Percentiles rank a stretch among this genome's conserved stretches.
Conservation (phyloP, 2,797 vertebrate species). For the Catamblyrhynchus diadema region DNA sequence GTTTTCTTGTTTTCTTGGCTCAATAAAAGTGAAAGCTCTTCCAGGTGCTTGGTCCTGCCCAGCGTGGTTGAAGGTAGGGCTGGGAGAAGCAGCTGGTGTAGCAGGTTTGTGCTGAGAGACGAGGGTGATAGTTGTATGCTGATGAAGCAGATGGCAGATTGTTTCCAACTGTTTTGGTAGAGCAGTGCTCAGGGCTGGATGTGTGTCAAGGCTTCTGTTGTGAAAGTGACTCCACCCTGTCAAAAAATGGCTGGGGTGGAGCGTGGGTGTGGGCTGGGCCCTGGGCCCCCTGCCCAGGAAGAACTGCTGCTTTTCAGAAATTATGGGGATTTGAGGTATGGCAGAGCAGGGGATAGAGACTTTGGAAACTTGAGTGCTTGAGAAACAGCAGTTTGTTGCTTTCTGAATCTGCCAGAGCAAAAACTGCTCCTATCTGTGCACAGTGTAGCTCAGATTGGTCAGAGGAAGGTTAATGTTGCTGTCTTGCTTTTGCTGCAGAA, state of each 20-base stretch:
- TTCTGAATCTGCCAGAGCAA: not conserved
- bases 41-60: not conserved
- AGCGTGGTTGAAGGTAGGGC: not conserved
- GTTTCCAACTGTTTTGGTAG: not conserved
- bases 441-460: not conserved
- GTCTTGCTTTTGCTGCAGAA: not conserved
- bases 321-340: not conserved
- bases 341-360: not conserved
- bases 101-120: conserved; percentile 5
- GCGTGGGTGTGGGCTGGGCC: not conserved
- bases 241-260: conserved; percentile 51
- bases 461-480: not conserved
- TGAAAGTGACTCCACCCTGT: conserved; percentile 56
- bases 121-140: not conserved
- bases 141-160: conserved; percentile 34
- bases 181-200: not conserved
- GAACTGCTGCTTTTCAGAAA: conserved; percentile 46
- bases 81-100: not conserved
- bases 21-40: not conserved
- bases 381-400: not conserved
- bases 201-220: conserved; percentile 21
- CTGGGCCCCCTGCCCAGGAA: not conserved
- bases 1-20: not conserved
- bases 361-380: not conserved
- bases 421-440: not conserved